Percentiles rank a stretch among this genome's conserved stretches.
These are phyloP conservation scores for Lasioglossum villosulum DNA, from an alignment of 2,888 invertebrate species.

Conservation along the genomic window DNA sequence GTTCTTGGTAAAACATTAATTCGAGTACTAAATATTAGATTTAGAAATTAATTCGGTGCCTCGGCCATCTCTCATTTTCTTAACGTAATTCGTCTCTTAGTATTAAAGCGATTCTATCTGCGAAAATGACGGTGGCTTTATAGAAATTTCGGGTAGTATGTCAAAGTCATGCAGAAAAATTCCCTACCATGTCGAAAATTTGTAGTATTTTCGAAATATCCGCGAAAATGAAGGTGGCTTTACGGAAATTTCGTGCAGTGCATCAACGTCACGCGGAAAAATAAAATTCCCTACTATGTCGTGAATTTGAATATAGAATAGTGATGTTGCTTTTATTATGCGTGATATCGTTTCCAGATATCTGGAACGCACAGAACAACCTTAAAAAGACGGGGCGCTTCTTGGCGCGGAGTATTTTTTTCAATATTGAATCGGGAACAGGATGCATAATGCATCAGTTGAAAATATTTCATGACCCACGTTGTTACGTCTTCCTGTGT, in stretches of 20 bases:
- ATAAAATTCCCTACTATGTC: slow-evolving; percentile 28
- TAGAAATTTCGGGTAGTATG: background rate
- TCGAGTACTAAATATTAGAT: too few relatives aligned
- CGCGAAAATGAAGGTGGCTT: background rate
- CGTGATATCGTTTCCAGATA: slow-evolving; percentile 44
- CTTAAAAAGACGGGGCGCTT: slow-evolving; percentile 37
- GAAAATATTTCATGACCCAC: slow-evolving; percentile 55
- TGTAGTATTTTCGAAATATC: background rate
- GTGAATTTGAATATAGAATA: slow-evolving; percentile 64
- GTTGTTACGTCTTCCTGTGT: slow-evolving; percentile 32
- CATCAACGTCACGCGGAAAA: slow-evolving; percentile 34
- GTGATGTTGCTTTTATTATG: slow-evolving; percentile 53
- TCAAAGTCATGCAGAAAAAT: slow-evolving; percentile 34
- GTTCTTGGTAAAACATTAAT: too few relatives aligned
- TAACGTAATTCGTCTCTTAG: too few relatives aligned
- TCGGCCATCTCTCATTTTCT: too few relatives aligned
- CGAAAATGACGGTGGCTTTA: background rate
- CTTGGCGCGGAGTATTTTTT: slow-evolving; percentile 59
- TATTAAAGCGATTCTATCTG: too few relatives aligned
- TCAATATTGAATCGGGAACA: slow-evolving; percentile 58
- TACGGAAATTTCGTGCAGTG: background rate
- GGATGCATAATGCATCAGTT: slow-evolving; percentile 66
- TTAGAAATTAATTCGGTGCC: too few relatives aligned
- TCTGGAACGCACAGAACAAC: slow-evolving; percentile 42
- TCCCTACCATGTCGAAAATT: background rate